Percentiles rank a stretch among this genome's conserved stretches.
Conservation (phyloP, 2,888 invertebrate species). For the Hirtodrosophila confusa region DNA sequence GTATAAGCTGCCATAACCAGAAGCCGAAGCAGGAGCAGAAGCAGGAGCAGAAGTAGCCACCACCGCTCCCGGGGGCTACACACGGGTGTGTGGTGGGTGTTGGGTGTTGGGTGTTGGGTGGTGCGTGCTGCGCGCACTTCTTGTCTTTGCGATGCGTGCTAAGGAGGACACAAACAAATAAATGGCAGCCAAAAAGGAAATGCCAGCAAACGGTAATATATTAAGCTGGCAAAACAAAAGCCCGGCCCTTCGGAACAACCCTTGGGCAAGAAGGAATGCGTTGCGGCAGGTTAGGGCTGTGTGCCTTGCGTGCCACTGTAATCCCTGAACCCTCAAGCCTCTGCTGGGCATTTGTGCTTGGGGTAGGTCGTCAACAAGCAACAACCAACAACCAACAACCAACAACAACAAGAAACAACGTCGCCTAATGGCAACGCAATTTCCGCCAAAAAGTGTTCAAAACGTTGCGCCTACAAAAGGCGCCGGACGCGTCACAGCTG, state of each 20-base stretch:
- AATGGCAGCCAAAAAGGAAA: constrained; percentile 50
- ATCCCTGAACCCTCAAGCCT: not conserved
- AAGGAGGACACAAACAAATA: constrained; percentile 32
- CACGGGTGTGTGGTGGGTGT: constrained; percentile 1
- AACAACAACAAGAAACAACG: constrained; percentile 1
- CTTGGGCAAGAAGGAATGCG: constrained; percentile 74
- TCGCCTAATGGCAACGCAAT: constrained; percentile 73
- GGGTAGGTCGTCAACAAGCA: constrained; percentile 62
- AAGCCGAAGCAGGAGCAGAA: not conserved
- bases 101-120: not conserved
- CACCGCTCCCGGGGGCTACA: not conserved
- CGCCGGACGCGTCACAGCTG: constrained; percentile 33
- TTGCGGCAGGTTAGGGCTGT: constrained; percentile 79
- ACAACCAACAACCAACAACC: not conserved
- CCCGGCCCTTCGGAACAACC: constrained; percentile 59
- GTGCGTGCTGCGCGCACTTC: constrained; percentile 11
- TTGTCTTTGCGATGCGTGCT: constrained; percentile 15
- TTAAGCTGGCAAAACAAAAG: constrained; percentile 32
- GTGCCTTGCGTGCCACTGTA: constrained; percentile 32
- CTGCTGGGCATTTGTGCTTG: constrained; percentile 31
- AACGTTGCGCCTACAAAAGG: constrained; percentile 32
- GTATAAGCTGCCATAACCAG: constrained; percentile 31
- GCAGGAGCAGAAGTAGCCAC: constrained; percentile 1
- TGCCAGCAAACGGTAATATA: constrained; percentile 53
- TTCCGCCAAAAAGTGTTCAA: constrained; percentile 55